Evolutionary conservation across 2,797 vertebrate species (phyloP), one percentile per base, ranked within the genome.

Genomic region (Typhlichthys subterraneus): DNA sequence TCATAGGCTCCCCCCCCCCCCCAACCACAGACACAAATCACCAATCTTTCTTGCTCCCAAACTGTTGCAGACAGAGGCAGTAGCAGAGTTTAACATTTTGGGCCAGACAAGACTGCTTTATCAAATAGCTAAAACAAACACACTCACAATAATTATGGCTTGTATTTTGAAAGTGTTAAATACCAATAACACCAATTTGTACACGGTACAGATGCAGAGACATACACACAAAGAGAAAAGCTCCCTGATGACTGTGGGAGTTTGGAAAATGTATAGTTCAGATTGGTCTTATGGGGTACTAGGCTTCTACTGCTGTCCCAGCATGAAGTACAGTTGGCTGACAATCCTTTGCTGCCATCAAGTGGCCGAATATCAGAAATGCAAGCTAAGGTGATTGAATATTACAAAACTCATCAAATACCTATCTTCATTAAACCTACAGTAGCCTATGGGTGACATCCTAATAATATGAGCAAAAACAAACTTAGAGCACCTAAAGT

Each of bases 271-370:
- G 19, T 15, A 53, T 61, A 69, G 47, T 15, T 46, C 50, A 47
- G 7, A 31, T 14, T 0, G 1, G 55, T 17, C 0, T 61, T 0
- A 42, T 11, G 50, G 2, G 8, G 10, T 12, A 0, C 6, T 5
- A 12, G 8, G 17, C 29, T 23, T 57, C 69, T 79, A 78, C 82
- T 82, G 76, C 74, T 70, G 19, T 1, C 45, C 33, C 23, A 59
- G 5, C 0, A 11, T 31, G 12, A 38, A 1, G 2, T 13, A 2
- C 60, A 63, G 1, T 2, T 64, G 47, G 70, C 23, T 19, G 4
- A 53, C 45, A 63, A 84, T 64, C 13, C 77, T 85, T 14, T 86
- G 82, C 84, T 87, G 87, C 81, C 85, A 55, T 79, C 1, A 14
- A 59, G 80, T 82, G 89, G 81, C 19, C 71, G 73, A 52, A 75